Conservation (phyloP, 2,888 invertebrate genomes). For the Atherix ibis region DNA sequence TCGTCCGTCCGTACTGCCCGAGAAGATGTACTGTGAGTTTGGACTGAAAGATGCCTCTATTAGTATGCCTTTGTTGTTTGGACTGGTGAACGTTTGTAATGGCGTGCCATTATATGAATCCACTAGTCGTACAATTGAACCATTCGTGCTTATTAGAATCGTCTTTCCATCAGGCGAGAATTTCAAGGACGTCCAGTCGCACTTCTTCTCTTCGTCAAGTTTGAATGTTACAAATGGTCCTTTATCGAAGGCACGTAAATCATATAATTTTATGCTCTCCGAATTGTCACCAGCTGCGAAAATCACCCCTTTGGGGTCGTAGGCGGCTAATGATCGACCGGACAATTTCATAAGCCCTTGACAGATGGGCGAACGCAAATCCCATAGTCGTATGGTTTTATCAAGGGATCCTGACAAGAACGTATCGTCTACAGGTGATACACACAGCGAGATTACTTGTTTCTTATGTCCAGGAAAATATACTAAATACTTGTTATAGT, state of each 20-base stretch:
- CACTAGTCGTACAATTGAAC: conserved; percentile 81
- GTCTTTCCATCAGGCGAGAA: conserved; percentile 97
- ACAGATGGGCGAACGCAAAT: conserved; percentile 91
- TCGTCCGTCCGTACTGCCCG: conserved; percentile 92
- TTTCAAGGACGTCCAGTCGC: conserved; percentile 96
- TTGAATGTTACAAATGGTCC: conserved; percentile 95
- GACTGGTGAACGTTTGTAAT: conserved; percentile 79
- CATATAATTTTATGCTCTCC: conserved; percentile 93
- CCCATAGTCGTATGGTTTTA: conserved; percentile 94
- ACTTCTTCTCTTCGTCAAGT: conserved; percentile 86
- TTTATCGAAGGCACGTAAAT: conserved; percentile 94
- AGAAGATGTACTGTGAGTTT: conserved; percentile 96
- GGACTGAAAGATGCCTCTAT: conserved; percentile 97
- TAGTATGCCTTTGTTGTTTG: conserved; percentile 89
- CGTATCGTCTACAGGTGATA: conserved; percentile 98
- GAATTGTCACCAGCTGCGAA: conserved; percentile 98
- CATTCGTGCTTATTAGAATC: conserved; percentile 93
- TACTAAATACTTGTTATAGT: conserved; percentile 98
- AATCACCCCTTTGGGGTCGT: conserved; percentile 95
- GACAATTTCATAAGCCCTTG: conserved; percentile 95
- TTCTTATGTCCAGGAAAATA: conserved; percentile 97
- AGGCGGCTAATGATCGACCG: conserved; percentile 94
- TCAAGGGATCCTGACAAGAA: conserved; percentile 95
- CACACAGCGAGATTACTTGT: conserved; percentile 88
- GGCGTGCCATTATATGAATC: conserved; percentile 98